A percentile compares a stretch with the other conserved stretches of the same genome.
Evolutionary conservation across 2,113 vertebrate genomes (phyloP).

Genomic region (Oryzias melastigma): DNA sequence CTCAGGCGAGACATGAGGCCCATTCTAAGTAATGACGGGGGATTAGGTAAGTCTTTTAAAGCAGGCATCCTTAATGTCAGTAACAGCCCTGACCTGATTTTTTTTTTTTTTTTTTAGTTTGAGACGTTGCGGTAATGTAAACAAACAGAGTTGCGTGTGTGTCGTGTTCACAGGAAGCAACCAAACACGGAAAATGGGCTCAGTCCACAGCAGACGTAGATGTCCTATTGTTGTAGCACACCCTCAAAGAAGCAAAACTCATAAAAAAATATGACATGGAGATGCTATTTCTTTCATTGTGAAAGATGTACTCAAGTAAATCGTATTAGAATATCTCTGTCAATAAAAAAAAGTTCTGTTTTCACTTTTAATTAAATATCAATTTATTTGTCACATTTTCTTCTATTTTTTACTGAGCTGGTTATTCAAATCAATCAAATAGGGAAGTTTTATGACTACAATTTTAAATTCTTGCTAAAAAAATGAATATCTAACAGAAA

Average conservation of each 20-base stretch:
- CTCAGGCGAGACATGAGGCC: conserved; percentile 71
- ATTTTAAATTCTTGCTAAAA: no score
- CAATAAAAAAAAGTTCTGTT: no score
- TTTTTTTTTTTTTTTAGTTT: conserved; percentile 9
- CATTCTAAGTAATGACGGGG: conserved; percentile 76
- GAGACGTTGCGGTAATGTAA: conserved; percentile 49
- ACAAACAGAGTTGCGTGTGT: conserved; percentile 50
- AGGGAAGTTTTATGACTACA: no score
- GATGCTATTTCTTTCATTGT: no score
- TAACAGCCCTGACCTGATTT: conserved; percentile 59
- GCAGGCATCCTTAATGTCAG: conserved; percentile 57
- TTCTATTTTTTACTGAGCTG: no score
- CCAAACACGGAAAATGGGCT: conserved; percentile 3
- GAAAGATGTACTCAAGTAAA: no score
- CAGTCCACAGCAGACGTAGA: neutral
- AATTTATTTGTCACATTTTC: no score
- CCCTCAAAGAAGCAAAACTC: neutral
- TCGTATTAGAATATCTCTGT: no score
- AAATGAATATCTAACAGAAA: no score
- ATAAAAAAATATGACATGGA: no score
- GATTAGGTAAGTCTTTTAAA: conserved; percentile 74
- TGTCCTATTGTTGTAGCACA: neutral
- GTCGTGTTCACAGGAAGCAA: conserved; percentile 12
- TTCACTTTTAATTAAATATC: no score
- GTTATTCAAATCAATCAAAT: no score